phyloP scores from a whole-genome alignment of 2,113 vertebrate genomes.

The Stictonetta naevosa region DNA sequence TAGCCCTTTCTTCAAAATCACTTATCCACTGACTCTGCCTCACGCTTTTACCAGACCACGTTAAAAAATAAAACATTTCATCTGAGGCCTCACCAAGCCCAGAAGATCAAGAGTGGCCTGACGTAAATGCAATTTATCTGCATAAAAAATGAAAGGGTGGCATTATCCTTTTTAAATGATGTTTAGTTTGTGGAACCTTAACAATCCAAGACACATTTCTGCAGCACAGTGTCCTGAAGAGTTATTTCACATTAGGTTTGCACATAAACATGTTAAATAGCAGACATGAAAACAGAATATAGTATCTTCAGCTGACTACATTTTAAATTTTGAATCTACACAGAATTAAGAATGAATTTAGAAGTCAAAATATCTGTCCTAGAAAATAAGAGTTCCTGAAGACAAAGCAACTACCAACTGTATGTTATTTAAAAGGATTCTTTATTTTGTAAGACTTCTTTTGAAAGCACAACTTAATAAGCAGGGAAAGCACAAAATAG shows the following conservation, averaged over 20 bases:
- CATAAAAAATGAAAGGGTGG: fast-evolving
- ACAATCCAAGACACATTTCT: neutral
- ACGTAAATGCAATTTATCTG: fast-evolving
- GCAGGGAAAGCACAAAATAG: neutral
- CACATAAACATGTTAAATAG: fast-evolving
- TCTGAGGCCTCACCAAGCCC: neutral
- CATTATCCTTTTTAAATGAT: neutral
- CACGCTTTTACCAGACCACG: neutral
- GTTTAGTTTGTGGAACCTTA: neutral
- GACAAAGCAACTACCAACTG: neutral
- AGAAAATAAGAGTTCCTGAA: neutral
- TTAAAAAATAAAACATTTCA: neutral
- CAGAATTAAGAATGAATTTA: neutral
- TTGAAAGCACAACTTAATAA: neutral
- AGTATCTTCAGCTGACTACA: neutral
- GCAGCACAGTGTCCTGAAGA: neutral
- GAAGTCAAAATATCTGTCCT: neutral
- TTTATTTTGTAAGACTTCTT: neutral
- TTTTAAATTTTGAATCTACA: neutral
- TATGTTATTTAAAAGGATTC: neutral
- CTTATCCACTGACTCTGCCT: neutral
- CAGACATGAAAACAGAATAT: neutral
- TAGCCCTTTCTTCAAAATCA: neutral
- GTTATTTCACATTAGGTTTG: neutral
- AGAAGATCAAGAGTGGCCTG: neutral